Evolutionary conservation across 2,888 invertebrate species (phyloP).

Genomic region (Dynastes hyllus): DNA sequence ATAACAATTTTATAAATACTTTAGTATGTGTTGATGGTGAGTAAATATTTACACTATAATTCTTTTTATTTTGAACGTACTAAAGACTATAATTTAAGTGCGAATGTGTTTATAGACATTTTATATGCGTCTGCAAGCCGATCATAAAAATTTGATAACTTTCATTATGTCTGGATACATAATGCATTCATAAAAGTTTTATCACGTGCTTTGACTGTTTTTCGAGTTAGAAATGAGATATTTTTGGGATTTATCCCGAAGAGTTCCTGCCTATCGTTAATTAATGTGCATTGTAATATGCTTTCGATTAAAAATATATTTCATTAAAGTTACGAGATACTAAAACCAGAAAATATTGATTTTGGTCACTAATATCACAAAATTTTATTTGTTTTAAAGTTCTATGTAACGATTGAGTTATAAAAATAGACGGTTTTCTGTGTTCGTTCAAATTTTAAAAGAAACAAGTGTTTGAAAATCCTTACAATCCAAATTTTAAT

Average conservation of each 20-base stretch:
- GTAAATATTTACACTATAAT: conserved; percentile 37
- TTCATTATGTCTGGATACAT: conserved; percentile 25
- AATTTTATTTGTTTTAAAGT: no score
- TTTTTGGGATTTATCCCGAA: background rate
- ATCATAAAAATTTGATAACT: conserved; percentile 35
- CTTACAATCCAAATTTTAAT: no score
- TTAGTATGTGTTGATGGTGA: conserved; percentile 3
- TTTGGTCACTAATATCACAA: no score
- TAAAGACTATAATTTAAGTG: conserved; percentile 23
- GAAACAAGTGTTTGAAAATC: no score
- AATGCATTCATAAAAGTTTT: conserved; percentile 38
- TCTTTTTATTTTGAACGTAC: conserved; percentile 16
- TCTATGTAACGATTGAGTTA: no score
- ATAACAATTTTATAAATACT: conserved; percentile 24
- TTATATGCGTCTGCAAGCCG: conserved; percentile 14
- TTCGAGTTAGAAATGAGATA: background rate
- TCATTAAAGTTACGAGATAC: no score
- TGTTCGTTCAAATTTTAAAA: no score
- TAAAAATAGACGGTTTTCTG: no score
- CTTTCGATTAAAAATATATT: no score
- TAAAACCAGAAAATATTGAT: no score
- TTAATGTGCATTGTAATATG: no score
- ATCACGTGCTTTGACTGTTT: conserved; percentile 9
- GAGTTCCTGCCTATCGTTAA: no score
- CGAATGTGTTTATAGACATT: conserved; percentile 31